Evolutionary conservation across 2,797 vertebrate species (phyloP), one percentile per base, ranked within the genome.

Genomic region (Dicrostonyx torquatus): DNA sequence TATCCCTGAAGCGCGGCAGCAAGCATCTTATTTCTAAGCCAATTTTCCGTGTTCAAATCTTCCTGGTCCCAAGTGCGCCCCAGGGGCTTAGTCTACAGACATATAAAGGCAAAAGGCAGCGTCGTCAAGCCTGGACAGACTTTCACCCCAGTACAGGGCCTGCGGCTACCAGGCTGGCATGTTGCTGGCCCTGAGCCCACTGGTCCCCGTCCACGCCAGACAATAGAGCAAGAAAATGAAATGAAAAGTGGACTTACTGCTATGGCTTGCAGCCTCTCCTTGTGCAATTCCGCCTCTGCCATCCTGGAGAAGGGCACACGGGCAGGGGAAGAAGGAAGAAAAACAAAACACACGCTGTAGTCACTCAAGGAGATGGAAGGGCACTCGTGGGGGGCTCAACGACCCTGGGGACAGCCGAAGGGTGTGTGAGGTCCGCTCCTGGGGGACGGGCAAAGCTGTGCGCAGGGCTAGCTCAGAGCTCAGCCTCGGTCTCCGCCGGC

Each of bases 261-360:
- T 98, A 99, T 99, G 97, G 99, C 99, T 99, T 99, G 99, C 97
- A 99, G 99, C 98, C 99, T 99, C 98, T 99, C 99, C 98, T 99
- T 99, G 98, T 99, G 99, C 98, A 99, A 98, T 98, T 99, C 99
- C 96, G 99, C 99, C 98, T 99, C 99, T 98, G 99, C 99, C 99
- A 99, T 99, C 99, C 99, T 99, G 99, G 98, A 98, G 98, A 98
- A 98, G 98, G 98, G 98, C 98, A 98, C 98, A 96, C 97, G 43
- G 96, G 97, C 94, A 96, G 92, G 95, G 98, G 91, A 66, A 50
- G 73, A 64, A 43, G 72, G n/a, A 80, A 45, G 18, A 83, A 77
- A 86, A 80, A 89, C 29, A 97, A 87, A 94, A 93, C 97, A 95
- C 85, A 96, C 93, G 90, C 98, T 97, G 98, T 97, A 98, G 97